Percentiles rank a stretch among this genome's conserved stretches.
phyloP scores from a whole-genome alignment of 64 coral and sea anemone species.

The Hydrozoanthus tunicans region DNA sequence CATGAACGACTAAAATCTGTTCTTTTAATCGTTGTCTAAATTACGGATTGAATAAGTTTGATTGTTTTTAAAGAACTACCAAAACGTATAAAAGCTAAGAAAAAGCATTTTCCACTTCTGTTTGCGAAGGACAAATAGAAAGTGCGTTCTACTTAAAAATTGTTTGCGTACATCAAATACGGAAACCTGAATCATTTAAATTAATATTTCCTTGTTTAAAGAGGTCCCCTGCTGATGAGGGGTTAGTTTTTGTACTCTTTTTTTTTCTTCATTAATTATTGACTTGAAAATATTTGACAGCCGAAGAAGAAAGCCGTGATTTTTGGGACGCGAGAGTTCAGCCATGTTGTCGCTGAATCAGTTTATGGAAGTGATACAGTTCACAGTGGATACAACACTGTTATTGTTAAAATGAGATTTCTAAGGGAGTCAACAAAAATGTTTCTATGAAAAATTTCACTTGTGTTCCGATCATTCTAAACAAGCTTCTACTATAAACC shows the following conservation, averaged over 20 bases:
- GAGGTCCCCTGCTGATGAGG: constrained; percentile 12
- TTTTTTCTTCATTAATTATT: constrained; percentile 35
- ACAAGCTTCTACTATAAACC: too few relatives aligned
- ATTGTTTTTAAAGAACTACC: background rate
- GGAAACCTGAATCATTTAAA: constrained; percentile 20
- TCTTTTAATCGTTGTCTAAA: background rate
- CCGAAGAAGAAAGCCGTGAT: background rate
- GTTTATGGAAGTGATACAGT: background rate
- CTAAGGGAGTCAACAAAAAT: too few relatives aligned
- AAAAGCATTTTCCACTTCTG: background rate
- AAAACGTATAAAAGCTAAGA: background rate
- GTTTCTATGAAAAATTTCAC: too few relatives aligned
- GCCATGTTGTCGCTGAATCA: background rate
- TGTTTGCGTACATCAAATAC: constrained; percentile 43
- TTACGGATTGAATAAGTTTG: constrained; percentile 6
- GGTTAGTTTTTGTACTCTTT: constrained; percentile 37
- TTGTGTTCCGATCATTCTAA: too few relatives aligned
- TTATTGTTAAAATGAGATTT: background rate
- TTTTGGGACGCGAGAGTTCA: background rate
- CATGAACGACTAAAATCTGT: background rate
- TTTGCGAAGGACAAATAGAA: constrained; percentile 9
- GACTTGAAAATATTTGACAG: constrained; percentile 26
- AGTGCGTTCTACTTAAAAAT: constrained; percentile 2
- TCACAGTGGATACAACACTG: background rate
- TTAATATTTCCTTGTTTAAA: constrained; percentile 59